Percentiles rank a stretch among this genome's conserved stretches.
phyloP scores from a whole-genome alignment of 64 coral and sea anemone species.

The Montipora foliosa region DNA sequence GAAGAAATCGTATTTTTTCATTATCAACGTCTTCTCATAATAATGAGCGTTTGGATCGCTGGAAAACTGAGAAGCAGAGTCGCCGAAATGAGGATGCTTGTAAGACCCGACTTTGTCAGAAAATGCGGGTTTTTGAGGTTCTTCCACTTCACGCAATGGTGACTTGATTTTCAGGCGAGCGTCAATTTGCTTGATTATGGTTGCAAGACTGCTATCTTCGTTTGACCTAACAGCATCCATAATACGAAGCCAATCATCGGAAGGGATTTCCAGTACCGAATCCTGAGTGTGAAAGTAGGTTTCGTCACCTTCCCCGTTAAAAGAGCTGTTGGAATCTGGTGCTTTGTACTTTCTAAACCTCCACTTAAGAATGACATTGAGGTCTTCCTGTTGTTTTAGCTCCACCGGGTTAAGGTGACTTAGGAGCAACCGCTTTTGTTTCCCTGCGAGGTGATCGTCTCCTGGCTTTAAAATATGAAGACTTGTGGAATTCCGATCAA shows the following conservation, averaged over 20 bases:
- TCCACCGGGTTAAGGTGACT: constrained; percentile 54
- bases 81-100: constrained; percentile 65
- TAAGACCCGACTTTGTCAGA: constrained; percentile 1
- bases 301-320: no score
- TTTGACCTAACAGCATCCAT: background rate
- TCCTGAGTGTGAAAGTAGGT: no score
- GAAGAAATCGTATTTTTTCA: constrained; percentile 71
- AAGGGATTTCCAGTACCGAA: background rate
- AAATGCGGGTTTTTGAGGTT: background rate
- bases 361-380: constrained; percentile 8
- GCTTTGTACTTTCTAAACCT: constrained; percentile 38
- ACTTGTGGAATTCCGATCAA: constrained; percentile 52
- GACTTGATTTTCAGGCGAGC: background rate
- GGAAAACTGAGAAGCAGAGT: background rate
- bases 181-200: background rate
- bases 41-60: constrained; percentile 36
- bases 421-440: constrained; percentile 46
- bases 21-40: constrained; percentile 42
- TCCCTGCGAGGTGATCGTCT: constrained; percentile 59
- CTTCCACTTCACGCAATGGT: background rate
- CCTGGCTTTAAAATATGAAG: constrained; percentile 59
- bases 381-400: background rate
- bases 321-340: background rate
- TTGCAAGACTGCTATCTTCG: background rate
- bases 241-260: constrained; percentile 21